Percentiles rank a stretch among this genome's conserved stretches.
Evolutionary conservation across 2,113 vertebrate genomes (phyloP).

Genomic region (Leucosticte australis): DNA sequence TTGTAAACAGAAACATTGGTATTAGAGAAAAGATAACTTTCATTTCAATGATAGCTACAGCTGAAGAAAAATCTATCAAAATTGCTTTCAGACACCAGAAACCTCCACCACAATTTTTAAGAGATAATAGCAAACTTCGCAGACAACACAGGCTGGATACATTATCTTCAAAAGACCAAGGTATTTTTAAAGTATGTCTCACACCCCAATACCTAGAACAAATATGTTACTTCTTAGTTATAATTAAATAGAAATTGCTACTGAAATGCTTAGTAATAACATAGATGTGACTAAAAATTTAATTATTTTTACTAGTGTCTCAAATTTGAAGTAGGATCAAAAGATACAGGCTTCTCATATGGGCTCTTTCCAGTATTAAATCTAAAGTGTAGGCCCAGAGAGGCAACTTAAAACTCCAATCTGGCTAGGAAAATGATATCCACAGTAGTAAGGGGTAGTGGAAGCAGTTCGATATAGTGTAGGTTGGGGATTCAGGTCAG

Average conservation of each 20-base stretch:
- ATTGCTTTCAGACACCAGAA: background rate
- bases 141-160: background rate
- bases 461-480: background rate
- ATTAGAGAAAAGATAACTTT: background rate
- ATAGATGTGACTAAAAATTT: background rate
- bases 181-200: background rate
- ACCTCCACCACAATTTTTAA: background rate
- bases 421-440: too few species aligned
- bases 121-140: background rate
- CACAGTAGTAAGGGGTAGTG: background rate
- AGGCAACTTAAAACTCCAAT: background rate
- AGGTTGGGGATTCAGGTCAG: background rate
- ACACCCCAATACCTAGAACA: background rate
- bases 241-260: background rate
- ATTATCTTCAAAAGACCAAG: background rate
- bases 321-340: background rate
- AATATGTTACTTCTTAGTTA: background rate
- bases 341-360: fast-evolving
- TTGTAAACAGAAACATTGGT: background rate
- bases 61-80: background rate
- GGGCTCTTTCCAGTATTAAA: background rate
- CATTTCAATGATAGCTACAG: background rate
- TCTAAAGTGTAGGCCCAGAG: fast-evolving
- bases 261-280: background rate
- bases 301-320: background rate